These are phyloP conservation scores for Manacus vitellinus DNA, from an alignment of 2,113 vertebrate genomes.

Conservation along the genomic window DNA sequence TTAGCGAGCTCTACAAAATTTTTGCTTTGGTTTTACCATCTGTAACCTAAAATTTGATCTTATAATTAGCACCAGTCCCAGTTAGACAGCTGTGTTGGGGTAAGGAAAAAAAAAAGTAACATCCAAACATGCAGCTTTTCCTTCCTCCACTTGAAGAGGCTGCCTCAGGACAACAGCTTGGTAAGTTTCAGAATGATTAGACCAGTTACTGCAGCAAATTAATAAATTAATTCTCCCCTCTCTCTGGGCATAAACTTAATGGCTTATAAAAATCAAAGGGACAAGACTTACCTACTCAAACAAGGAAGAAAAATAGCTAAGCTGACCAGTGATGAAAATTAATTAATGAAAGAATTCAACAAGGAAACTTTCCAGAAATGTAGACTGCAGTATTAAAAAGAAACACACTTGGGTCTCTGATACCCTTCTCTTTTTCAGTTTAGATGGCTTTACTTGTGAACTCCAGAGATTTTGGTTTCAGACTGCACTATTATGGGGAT, in stretches of 20 bases:
- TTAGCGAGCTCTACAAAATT: neutral
- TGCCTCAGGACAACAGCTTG: neutral
- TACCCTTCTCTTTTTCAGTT: neutral
- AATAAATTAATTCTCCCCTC: neutral
- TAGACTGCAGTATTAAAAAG: neutral
- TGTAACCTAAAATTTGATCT: slow-evolving; percentile 37
- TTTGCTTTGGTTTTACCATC: slow-evolving; percentile 39
- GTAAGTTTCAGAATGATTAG: neutral
- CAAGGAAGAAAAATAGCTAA: neutral
- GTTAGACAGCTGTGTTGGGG: slow-evolving; percentile 39
- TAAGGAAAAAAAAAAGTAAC: neutral
- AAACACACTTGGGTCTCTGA: neutral
- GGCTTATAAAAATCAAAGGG: neutral
- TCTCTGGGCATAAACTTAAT: neutral
- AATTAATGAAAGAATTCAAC: neutral
- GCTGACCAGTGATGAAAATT: neutral
- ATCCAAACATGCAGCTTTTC: slow-evolving; percentile 7
- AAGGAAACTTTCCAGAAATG: neutral
- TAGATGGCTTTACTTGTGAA: neutral
- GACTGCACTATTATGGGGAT: neutral
- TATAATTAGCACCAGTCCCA: neutral
- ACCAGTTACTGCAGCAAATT: neutral
- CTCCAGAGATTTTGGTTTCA: neutral
- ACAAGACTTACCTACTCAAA: neutral
- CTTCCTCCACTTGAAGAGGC: neutral